Evolutionary conservation across 2,888 invertebrate genomes (phyloP).

Genomic region (Xanthostigma xanthostigma): DNA sequence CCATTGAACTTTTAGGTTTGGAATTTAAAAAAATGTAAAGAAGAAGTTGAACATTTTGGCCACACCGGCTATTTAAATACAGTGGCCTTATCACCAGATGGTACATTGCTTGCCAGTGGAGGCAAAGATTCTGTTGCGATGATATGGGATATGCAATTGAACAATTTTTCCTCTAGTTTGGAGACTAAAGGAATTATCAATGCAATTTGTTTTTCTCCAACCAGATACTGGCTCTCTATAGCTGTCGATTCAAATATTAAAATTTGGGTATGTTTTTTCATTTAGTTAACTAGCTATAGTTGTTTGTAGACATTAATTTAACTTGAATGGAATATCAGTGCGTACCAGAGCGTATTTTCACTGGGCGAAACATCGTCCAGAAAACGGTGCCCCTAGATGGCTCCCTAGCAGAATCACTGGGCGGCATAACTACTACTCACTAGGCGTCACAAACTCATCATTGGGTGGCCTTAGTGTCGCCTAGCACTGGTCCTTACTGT

Average conservation of each 20-base stretch:
- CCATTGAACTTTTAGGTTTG: slow-evolving; percentile 51
- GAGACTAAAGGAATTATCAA: slow-evolving; percentile 98
- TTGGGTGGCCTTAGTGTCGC: too few relatives aligned
- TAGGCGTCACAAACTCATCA: too few relatives aligned
- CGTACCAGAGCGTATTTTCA: too few relatives aligned
- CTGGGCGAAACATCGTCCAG: too few relatives aligned
- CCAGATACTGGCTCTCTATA: slow-evolving; percentile 98
- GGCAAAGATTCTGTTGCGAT: slow-evolving; percentile 99
- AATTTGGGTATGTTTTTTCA: slow-evolving; percentile 67
- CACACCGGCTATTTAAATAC: slow-evolving; percentile 97
- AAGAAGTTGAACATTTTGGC: slow-evolving; percentile 96
- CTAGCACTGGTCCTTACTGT: too few relatives aligned
- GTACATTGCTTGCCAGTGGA: slow-evolving; percentile 96
- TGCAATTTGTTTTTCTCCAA: slow-evolving; percentile 96
- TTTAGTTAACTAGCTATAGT: not conserved
- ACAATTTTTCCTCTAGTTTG: slow-evolving; percentile 97
- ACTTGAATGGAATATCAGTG: too few relatives aligned
- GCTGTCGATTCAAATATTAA: slow-evolving; percentile 96
- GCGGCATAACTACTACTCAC: too few relatives aligned
- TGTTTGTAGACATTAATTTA: too few relatives aligned
- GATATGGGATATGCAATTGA: slow-evolving; percentile 99
- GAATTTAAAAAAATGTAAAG: slow-evolving; percentile 96
- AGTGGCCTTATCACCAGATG: slow-evolving; percentile 98
- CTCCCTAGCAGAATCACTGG: too few relatives aligned
- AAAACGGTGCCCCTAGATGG: too few relatives aligned